Conservation (phyloP, 2,797 vertebrate genomes). For the Peromyscus melanophrys region DNA sequence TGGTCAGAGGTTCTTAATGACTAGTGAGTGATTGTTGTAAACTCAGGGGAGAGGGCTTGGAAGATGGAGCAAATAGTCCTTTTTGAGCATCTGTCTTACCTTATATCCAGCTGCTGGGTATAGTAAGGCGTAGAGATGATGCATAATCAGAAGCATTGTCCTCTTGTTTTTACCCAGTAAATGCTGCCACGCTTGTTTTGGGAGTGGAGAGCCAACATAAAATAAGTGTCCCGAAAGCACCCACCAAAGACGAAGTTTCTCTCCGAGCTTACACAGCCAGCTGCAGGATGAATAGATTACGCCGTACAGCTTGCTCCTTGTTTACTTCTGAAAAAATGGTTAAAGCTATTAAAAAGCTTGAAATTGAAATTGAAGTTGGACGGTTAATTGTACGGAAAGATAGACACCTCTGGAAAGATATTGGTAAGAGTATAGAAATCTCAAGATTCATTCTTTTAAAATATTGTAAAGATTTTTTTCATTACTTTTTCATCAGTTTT, state of each 20-base stretch:
- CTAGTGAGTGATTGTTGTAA: background rate
- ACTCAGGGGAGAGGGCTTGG: background rate
- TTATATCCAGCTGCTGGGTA: background rate
- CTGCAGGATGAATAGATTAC: conserved; percentile 94
- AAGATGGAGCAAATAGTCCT: fast-evolving
- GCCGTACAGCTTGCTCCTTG: conserved; percentile 93
- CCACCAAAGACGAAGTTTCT: conserved; percentile 97
- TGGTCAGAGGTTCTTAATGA: background rate
- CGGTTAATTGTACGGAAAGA: conserved; percentile 95
- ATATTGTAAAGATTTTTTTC: background rate
- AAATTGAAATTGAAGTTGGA: conserved; percentile 94
- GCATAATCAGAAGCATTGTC: background rate
- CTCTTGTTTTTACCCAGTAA: conserved; percentile 89
- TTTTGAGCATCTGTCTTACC: background rate
- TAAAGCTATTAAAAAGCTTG: conserved; percentile 95
- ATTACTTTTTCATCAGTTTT: background rate
- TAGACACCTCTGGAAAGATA: conserved; percentile 97
- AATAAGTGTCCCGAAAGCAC: conserved; percentile 93
- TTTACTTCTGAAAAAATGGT: conserved; percentile 94
- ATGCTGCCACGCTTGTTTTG: conserved; percentile 92
- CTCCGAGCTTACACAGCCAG: conserved; percentile 95
- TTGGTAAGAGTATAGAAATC: conserved; percentile 90
- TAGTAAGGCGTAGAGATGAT: background rate
- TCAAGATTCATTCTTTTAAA: background rate
- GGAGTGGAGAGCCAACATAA: conserved; percentile 90